Evolutionary conservation across 2,888 invertebrate species (phyloP), one percentile per base, ranked within the genome.

Genomic region (Hirudinaria manillensis): DNA sequence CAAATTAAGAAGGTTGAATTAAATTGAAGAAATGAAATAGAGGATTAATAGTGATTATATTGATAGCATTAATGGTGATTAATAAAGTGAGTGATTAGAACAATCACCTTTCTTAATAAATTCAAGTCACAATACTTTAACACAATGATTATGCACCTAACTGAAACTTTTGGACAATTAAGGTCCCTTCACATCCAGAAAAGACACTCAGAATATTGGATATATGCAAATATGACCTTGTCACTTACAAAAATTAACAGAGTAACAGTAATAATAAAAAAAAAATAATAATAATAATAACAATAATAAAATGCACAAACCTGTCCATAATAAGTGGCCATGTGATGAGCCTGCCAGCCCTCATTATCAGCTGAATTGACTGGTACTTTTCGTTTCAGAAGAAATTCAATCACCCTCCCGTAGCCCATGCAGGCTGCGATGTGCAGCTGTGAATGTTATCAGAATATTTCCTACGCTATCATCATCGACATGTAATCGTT

Each of bases 251-350:
- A 7, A 56, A 56, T 56, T 7, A 56, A 7, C 3, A 56, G 3
- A 56, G 27, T 56, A 56, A 56, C 13, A 56, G 13, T 56, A 56
- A 56, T 56, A 56, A 56, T 56, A 56, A 13, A 7, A 56, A 56
- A 24, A 56, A 7, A 27, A 56, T 56, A 27, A 56, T 56, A 27
- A 56, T 61, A 3, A n/a, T 29, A 6, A 61, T 61, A 6, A 61
- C n/a, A 29, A 16, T 29, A 4, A n/a, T 27, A 27, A 61, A 13
- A 29, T 21, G 1, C 1, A 76, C 76, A 34, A 27, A 97, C 96
- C 88, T 97, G 98, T 78, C 96, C 95, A 98, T 98, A 99, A 86
- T 96, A 97, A 66, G 98, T 97, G n/a, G 98, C 97, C 10, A 97
- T 97, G 86, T 99, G 98, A 19, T 96, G 92, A 0, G 98, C 96